phyloP scores from a whole-genome alignment of 2,113 vertebrate species.

The Muntiacus reevesi region DNA sequence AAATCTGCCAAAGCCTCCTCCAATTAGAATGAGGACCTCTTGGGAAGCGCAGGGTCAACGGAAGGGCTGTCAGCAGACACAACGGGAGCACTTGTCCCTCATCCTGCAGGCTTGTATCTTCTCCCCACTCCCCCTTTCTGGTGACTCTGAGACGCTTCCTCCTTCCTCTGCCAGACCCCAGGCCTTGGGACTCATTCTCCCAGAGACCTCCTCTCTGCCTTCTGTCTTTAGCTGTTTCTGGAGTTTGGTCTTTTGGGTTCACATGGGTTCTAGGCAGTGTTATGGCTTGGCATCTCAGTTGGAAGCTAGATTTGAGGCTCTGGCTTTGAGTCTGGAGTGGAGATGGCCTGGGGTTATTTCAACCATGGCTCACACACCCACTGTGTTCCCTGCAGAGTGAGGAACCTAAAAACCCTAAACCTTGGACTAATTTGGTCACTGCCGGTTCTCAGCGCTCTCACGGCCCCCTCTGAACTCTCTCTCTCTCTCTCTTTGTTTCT shows the following conservation, averaged over 20 bases:
- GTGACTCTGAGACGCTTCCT: background rate
- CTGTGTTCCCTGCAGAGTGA: background rate
- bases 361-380: background rate
- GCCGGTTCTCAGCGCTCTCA: background rate
- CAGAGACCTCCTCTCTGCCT: background rate
- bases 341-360: background rate
- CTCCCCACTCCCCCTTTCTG: background rate
- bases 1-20: background rate
- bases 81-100: background rate
- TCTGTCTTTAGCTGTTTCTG: background rate
- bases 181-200: background rate
- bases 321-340: background rate
- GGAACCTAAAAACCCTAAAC: constrained; percentile 49
- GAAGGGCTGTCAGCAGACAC: background rate
- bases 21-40: background rate
- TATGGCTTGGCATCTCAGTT: background rate
- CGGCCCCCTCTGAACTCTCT: background rate
- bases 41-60: background rate
- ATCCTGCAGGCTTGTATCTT: background rate
- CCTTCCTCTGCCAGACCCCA: background rate
- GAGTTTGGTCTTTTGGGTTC: background rate
- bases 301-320: background rate
- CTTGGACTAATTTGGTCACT: constrained; percentile 55
- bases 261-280: background rate
- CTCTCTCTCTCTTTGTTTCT: background rate